These are phyloP conservation scores for Tenrec ecaudatus DNA, from an alignment of 2,113 vertebrate species.

Conservation along the genomic window DNA sequence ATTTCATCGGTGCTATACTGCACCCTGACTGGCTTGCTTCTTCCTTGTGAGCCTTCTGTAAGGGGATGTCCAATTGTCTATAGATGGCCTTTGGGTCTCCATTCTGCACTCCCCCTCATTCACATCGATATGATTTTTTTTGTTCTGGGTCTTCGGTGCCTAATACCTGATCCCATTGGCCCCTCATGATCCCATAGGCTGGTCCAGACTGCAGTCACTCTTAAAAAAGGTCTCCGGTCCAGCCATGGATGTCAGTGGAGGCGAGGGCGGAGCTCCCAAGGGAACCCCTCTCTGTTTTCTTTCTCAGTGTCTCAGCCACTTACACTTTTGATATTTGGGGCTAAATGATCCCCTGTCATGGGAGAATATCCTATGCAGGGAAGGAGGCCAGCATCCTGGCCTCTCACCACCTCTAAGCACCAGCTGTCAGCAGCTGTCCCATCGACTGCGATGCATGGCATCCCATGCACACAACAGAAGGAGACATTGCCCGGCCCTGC, in stretches of 20 bases:
- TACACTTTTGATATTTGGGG: accelerated
- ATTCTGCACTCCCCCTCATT: too few relatives aligned
- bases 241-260: background rate
- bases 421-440: background rate
- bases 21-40: too few relatives aligned
- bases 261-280: accelerated
- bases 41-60: too few relatives aligned
- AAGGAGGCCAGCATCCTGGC: accelerated
- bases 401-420: background rate
- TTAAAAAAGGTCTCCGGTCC: background rate
- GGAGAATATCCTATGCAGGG: accelerated
- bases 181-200: too few relatives aligned
- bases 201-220: background rate
- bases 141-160: too few relatives aligned
- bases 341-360: background rate
- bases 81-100: too few relatives aligned
- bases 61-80: too few relatives aligned
- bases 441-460: background rate
- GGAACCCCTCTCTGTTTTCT: background rate
- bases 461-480: background rate
- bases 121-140: too few relatives aligned
- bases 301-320: accelerated
- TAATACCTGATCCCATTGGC: too few relatives aligned
- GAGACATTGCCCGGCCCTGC: background rate
- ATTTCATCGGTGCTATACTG: too few relatives aligned